A percentile compares a stretch with the other conserved stretches of the same genome.
Evolutionary conservation across 2,888 invertebrate species (phyloP).

Genomic region (Plebejus anna): DNA sequence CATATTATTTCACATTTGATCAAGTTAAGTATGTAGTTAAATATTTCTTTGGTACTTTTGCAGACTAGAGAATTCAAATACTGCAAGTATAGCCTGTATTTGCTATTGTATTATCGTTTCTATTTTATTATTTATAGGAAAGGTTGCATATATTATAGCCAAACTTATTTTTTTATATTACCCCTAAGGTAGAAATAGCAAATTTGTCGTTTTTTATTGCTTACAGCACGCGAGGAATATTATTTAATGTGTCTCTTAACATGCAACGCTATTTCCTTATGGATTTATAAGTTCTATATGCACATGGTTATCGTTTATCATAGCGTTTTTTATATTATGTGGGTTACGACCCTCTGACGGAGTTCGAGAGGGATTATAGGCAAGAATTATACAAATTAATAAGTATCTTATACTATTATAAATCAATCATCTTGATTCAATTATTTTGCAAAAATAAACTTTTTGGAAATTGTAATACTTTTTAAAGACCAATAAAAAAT

Average conservation of each 20-base stretch:
- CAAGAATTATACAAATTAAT: neutral
- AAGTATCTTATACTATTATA: too few relatives aligned
- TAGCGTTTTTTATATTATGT: neutral
- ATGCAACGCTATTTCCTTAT: constrained; percentile 22
- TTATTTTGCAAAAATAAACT: neutral
- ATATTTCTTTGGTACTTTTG: too few relatives aligned
- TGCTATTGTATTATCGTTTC: neutral
- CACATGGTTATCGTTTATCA: neutral
- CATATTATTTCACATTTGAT: neutral
- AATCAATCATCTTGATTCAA: neutral
- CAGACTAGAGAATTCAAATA: too few relatives aligned
- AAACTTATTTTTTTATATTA: constrained; percentile 21
- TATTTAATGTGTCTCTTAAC: constrained; percentile 26
- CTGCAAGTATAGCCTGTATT: neutral
- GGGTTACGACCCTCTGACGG: neutral
- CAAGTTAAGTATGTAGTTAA: too few relatives aligned
- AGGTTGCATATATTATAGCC: neutral
- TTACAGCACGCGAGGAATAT: constrained; percentile 22
- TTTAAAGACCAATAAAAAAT: too few relatives aligned
- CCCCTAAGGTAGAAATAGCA: constrained; percentile 1
- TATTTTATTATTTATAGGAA: neutral
- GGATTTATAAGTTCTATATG: constrained; percentile 22
- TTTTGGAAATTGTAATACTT: neutral
- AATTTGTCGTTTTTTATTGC: constrained; percentile 22
- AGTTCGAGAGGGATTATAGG: neutral